Evolutionary conservation across 2,113 vertebrate species (phyloP), one percentile per base, ranked within the genome.

Genomic region (Elanus axillaris): DNA sequence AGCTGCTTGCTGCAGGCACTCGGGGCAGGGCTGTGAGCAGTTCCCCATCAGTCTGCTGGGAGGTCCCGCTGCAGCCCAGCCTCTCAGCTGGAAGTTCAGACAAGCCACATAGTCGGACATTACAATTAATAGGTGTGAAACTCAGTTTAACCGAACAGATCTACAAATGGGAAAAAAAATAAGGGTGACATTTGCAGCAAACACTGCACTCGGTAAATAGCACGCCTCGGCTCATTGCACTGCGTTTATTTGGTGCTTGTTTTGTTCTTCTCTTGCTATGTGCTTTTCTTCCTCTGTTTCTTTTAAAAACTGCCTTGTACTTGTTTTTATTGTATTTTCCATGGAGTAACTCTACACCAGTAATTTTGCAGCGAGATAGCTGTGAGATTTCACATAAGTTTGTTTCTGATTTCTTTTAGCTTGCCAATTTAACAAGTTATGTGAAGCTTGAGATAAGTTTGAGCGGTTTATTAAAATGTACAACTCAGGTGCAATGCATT

Each of bases 161-260:
- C 48, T 72, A 53, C 47, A 58, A 42, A 32, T 1, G 43, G 5
- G 21, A 26, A 6, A 3, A 60, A 31, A 75, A 76, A 25, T 0
- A 32, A 7, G 17, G 38, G 27, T 80, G 72, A 27, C 8, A 47
- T 69, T 64, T 15, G 26, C 80, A 84, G 67, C 50, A 88, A 56
- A 59, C 2, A 0, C 69, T 47, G 43, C 36, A 1, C 27, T 58
- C 0, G 1, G n/a, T 27, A 20, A 56, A 40, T 34, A 16, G 43
- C 9, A 15, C 5, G 31, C 67, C 78, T 31, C 3, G 1, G 29
- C 62, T 83, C 79, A 7, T 1, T 11, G 47, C 42, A 1, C n/a
- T 13, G 43, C 36, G 1, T 50, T 76, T 58, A 4, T 18, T 8
- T 43, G 47, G 55, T 22, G 32, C 22, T 69, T n/a, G 26, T 25